Conservation (phyloP, 1,140 invertebrate genomes). For the Spodoptera litura region DNA sequence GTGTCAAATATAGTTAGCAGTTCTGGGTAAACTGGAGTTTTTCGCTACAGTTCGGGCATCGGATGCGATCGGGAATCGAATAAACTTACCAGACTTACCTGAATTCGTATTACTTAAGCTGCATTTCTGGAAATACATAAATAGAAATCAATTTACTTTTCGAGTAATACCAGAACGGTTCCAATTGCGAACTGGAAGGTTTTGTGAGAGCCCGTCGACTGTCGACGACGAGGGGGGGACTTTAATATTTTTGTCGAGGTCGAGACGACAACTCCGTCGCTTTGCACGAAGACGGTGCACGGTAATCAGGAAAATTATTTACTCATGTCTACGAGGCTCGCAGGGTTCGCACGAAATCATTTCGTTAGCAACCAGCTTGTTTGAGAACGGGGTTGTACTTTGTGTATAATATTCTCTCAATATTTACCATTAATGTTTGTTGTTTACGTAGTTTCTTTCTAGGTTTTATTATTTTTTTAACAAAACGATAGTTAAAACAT, state of each 20-base stretch:
- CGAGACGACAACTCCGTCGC: constrained; percentile 59
- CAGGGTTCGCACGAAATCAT: constrained; percentile 63
- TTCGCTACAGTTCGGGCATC: background rate
- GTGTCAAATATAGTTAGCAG: constrained; percentile 29
- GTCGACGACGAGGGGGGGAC: constrained; percentile 44
- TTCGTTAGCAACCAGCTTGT: too few relatives aligned
- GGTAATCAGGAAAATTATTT: constrained; percentile 85
- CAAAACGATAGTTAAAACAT: too few relatives aligned
- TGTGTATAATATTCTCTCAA: too few relatives aligned
- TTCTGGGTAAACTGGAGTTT: background rate
- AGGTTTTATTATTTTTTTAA: too few relatives aligned
- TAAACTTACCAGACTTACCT: constrained; percentile 46
- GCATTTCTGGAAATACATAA: constrained; percentile 63
- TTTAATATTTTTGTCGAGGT: constrained; percentile 81
- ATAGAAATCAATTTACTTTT: constrained; percentile 69
- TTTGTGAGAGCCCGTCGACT: constrained; percentile 48
- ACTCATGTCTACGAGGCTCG: constrained; percentile 75
- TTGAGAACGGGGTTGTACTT: too few relatives aligned
- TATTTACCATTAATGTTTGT: too few relatives aligned
- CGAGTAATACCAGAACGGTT: constrained; percentile 59
- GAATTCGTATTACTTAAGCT: constrained; percentile 49
- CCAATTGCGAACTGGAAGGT: constrained; percentile 62
- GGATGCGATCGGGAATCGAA: background rate
- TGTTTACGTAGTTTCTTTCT: too few relatives aligned
- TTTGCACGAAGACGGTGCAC: constrained; percentile 73